Evolutionary conservation across 2,113 vertebrate species (phyloP), one percentile per base, ranked within the genome.

Genomic region (Solenodon paradoxus): DNA sequence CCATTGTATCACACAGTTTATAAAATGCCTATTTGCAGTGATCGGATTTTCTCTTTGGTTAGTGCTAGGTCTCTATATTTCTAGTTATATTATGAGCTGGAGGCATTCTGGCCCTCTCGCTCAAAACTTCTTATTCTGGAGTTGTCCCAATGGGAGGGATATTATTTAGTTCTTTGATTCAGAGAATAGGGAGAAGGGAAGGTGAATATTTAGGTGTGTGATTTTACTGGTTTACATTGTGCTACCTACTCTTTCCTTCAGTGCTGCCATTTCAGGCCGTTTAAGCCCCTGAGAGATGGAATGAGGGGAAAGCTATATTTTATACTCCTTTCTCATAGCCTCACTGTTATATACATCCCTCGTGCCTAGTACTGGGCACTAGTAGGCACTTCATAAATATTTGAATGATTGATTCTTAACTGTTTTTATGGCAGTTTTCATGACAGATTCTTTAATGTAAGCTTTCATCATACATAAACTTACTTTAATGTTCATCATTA

Each of bases 101-200:
- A n/a, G 11, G 7, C 35, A 38, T 59, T 17, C 22, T 72, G 11
- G 16, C 5, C 35, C 68, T 47, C 51, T 82, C n/a, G 13, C 35
- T 91, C 10, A 12, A 12, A 87, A 59, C 35, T 40, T 84, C 40
- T 35, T 64, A 83, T 15, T 87, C 68, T 68, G 49, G 66, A 92
- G 45, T 3, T 10, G 2, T n/a, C 63, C 5, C 19, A 40, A 2
- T 22, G 45, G 15, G 13, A 75, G 9, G 24, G 13, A 22, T 32
- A 38, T 30, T 78, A 9, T 49, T 51, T 61, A 30, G 30, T 88
- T 51, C 20, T 79, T 47, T 51, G 24, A n/a, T n/a, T n/a, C 9
- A 12, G 4, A 22, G 1, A 17, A 12, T 3, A 20, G 12, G 15
- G 3, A 28, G 28, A 24, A 20, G 5, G 16, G 24, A 15, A 0